phyloP scores from a whole-genome alignment of 2,888 invertebrate genomes.

The Pachydiplax longipennis region DNA sequence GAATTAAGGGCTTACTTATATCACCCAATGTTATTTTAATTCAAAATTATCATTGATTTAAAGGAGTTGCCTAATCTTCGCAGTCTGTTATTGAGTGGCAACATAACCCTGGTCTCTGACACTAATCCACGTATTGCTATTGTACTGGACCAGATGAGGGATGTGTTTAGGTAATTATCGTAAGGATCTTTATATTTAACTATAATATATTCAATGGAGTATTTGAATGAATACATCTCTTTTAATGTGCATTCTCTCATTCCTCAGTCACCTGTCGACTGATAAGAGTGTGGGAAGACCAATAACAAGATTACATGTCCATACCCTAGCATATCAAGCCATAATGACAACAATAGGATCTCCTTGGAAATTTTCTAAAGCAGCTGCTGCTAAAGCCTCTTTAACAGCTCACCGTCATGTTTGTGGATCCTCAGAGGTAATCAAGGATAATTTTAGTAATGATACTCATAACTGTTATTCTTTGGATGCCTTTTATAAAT shows the following conservation, averaged over 20 bases:
- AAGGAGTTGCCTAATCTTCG: conserved; percentile 77
- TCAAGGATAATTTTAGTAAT: conserved; percentile 52
- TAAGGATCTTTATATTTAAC: not conserved
- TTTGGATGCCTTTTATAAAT: no score
- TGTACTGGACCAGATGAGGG: conserved; percentile 82
- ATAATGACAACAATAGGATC: conserved; percentile 74
- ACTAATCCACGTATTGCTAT: conserved; percentile 81
- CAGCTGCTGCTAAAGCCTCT: conserved; percentile 83
- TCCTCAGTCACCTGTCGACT: not conserved
- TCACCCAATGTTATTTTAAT: not conserved
- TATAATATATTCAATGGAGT: not conserved
- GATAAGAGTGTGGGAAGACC: not conserved
- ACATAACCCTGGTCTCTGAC: conserved; percentile 76
- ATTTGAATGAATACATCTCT: not conserved
- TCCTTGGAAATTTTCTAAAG: conserved; percentile 78
- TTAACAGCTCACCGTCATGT: conserved; percentile 84
- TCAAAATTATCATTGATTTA: not conserved
- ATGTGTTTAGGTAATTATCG: conserved; percentile 64
- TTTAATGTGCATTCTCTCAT: not conserved
- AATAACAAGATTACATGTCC: conserved; percentile 81
- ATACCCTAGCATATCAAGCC: conserved; percentile 87
- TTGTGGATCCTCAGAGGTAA: conserved; percentile 72
- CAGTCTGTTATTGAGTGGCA: conserved; percentile 73
- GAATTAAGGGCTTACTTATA: not conserved
- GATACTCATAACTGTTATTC: no score